phyloP scores from a whole-genome alignment of 2,797 vertebrate genomes.

The Otolemur crassicaudatus region DNA sequence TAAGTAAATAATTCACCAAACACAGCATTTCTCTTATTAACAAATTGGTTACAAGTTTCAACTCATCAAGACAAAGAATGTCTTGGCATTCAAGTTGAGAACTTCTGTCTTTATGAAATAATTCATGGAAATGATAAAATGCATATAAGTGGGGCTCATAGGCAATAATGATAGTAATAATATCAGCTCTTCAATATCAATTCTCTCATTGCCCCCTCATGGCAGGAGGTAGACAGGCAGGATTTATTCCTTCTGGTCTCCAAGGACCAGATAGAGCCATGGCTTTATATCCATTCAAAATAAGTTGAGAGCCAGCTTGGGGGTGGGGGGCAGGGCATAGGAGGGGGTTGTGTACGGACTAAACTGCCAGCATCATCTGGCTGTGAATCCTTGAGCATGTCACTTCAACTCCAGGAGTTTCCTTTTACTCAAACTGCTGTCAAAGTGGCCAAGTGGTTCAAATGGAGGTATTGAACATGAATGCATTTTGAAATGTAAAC shows the following conservation, averaged over 20 bases:
- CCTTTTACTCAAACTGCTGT: neutral
- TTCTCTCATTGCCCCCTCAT: constrained; percentile 1
- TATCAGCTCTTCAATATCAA: neutral
- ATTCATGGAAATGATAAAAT: neutral
- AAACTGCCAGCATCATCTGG: neutral
- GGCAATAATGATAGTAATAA: neutral
- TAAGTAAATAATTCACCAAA: constrained; percentile 42
- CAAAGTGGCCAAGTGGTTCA: neutral
- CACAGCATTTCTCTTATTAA: neutral
- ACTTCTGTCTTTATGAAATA: constrained; percentile 10
- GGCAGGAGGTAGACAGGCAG: neutral
- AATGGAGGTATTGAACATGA: neutral
- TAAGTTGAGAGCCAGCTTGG: neutral
- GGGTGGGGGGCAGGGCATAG: too few species aligned
- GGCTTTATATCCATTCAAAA: neutral
- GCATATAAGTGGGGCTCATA: neutral
- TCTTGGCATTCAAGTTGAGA: neutral
- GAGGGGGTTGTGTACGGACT: neutral
- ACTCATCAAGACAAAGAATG: neutral
- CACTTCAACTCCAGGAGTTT: neutral
- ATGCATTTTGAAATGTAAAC: neutral
- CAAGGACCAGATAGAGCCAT: neutral
- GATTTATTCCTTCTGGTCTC: constrained; percentile 15
- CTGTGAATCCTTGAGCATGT: neutral
- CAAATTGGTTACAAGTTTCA: neutral